Base-by-base conservation (phyloP, 2,797 vertebrate genomes). In the Gila robusta region DNA sequence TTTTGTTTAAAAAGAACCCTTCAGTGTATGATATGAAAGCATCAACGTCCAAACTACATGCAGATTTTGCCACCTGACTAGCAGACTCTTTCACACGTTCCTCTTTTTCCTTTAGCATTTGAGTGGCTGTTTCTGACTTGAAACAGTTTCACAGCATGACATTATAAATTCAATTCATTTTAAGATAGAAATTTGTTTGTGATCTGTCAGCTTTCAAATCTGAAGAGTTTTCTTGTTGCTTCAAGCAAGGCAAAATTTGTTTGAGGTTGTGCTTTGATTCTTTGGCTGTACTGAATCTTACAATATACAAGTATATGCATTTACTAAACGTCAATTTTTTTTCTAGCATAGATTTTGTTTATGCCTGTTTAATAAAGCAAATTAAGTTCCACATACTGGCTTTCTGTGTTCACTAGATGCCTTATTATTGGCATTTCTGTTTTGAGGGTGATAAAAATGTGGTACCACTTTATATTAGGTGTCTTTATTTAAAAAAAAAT, bases 1-100 rank as follows among this genome's bases (percentile, higher is more conserved):
- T 85, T 88, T 84, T 90, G 79, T 86, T 80, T 70, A 67, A 88
- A 89, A 86, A 88, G 85, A 88, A 89, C 77, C 81, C 82, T 76
- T 88, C 89, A 84, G 80, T 89, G 85, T 89, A 90, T 47, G 73
- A 92, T 90, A 87, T 91, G 19, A 79, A 88, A 88, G 79, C 88
- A 84, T 91, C 83, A 80, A 88, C 77, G 44, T 87, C 87, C 81
- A 86, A 85, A 88, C 81, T 82, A 86, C 82, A 79, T 82, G 76
- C 72, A 81, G 88, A 84, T 74, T 73, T 74, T 82, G 79, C 64
- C 72, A 78, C 77, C 78, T 77, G 67, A 88, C 81, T 76, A 54
- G 82, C 78, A 83, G 84, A 87, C 69, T 88, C 82, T 73, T 76
- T 87, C 85, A 74, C 59, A 73, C 69, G 5, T 76, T 82, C 66